Evolutionary conservation across 2,113 vertebrate genomes (phyloP).

Genomic region (Murina feae): DNA sequence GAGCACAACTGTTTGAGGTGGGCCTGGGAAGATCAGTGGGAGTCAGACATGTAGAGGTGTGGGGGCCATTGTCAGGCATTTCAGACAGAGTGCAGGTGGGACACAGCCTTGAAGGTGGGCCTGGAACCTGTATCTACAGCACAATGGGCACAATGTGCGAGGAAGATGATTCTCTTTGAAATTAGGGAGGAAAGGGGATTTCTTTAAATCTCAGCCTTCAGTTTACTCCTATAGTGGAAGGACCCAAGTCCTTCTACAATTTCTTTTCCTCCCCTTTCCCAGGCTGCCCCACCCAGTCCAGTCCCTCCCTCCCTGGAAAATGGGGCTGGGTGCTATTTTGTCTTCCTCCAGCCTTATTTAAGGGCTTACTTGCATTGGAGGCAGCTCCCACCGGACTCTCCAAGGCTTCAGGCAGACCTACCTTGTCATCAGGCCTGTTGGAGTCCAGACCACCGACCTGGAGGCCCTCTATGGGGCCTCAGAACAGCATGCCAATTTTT

Average conservation of each 20-base stretch:
- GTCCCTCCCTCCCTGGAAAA: not conserved
- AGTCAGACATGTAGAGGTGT: not conserved
- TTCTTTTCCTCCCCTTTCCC: not conserved
- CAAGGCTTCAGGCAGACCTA: not conserved
- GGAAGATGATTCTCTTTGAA: not conserved
- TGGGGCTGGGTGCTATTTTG: not conserved
- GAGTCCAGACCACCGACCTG: not conserved
- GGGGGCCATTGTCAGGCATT: not conserved
- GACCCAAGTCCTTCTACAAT: not conserved
- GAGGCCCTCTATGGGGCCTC: not conserved
- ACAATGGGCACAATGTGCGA: rapidly evolving
- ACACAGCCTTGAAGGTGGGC: not conserved
- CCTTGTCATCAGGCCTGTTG: not conserved
- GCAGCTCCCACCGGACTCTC: not conserved
- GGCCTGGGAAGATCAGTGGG: not conserved
- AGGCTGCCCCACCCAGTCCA: rapidly evolving
- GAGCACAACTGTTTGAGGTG: not conserved
- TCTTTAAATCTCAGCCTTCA: not conserved
- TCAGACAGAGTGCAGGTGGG: not conserved
- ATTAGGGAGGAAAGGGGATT: not conserved
- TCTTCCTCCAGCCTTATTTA: not conserved
- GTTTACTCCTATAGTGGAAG: not conserved
- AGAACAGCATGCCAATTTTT: not conserved
- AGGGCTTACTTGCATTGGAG: not conserved
- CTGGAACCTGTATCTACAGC: not conserved